Evolutionary conservation across 2,113 vertebrate species (phyloP), one percentile per base, ranked within the genome.

Genomic region (Catharus minimus): DNA sequence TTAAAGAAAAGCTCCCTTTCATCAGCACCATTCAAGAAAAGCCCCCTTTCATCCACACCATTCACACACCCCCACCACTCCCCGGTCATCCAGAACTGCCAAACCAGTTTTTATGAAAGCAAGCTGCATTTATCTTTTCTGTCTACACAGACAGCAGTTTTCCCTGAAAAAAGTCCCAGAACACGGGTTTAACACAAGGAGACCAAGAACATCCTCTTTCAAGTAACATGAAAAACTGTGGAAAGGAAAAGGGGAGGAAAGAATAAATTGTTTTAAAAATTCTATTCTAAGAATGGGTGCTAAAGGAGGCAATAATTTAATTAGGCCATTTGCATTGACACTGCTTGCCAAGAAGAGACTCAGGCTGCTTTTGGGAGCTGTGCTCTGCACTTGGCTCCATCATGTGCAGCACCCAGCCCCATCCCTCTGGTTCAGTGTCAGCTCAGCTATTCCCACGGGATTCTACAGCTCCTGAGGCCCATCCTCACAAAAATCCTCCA

Each of bases 21-120:
- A 72, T 26, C 2, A 0, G 0, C 28, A 7, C n/a, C 33, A 11
- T 38, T 26, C 38, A 58, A 55, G 47, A 39, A 69, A 78, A 86
- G 24, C 17, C 5, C 24, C 41, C 13, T 71, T 71, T 64, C 49
- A 87, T 30, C 30, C 0, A 6, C 74, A 43, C 43, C 58, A 32
- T 41, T 55, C 71, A 27, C 61, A 55, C n/a, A 8, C 11, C 7
- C 23, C 15, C 23, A 15, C 12, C 8, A 13, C 36, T 67, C 49
- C 44, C 58, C 17, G 1, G 44, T 11, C 77, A 68, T 11, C 55
- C 58, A 86, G 49, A 60, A 32, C 44, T 47, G 55, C 50, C 68
- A 65, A 47, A 68, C 12, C 64, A 56, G 32, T 36, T 82, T 67
- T n/a, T 50, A 28, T 11, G 15, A 72, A 82, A 86, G 44, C 16